Evolutionary conservation across 2,888 invertebrate genomes (phyloP), one percentile per base, ranked within the genome.

Genomic region (Pheosia tremula): DNA sequence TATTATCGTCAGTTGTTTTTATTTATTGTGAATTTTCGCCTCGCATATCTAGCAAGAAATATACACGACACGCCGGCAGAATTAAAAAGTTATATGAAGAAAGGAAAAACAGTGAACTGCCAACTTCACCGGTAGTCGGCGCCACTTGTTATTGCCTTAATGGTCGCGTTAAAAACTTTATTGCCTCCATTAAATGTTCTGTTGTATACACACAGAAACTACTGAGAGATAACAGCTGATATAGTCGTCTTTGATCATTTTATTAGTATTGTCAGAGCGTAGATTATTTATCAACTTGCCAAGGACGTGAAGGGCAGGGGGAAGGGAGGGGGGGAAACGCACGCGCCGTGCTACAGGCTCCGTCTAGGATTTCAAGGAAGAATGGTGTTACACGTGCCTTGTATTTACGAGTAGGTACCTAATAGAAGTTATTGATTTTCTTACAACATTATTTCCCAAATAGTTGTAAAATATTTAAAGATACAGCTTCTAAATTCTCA

Each of bases 161-260:
- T 68, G 62, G 68, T 66, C 63, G 57, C 66, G 68, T 72, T 66
- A 61, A 71, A 68, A 62, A 54, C 64, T 71, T 71, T 71, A 75
- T 69, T 60, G 54, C 63, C 38, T 3, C 57, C 63, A 67, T 71
- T 71, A 71, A 68, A 64, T 61, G 60, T 60, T 62, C 62, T 55
- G 57, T 60, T 55, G 57, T 60, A 41, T 56, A 47, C 55, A 60
- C 53, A 53, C 53, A 53, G 37, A 53, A 53, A 53, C 54, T 43
- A 55, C 55, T 55, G 55, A 47, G 56, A 47, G 47, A 41, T 52
- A 41, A 52, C 60, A 52, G 50, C 36, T 60, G 49, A 41, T 37
- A 49, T 38, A 10, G 49, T 41, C 36, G 6, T 39, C 43, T 55
- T 55, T 56, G 56, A 41, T 56, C 56, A 24, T 56, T 56, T 56